Base-by-base conservation (phyloP, 1,140 invertebrate species). In the Nasonia giraulti region DNA sequence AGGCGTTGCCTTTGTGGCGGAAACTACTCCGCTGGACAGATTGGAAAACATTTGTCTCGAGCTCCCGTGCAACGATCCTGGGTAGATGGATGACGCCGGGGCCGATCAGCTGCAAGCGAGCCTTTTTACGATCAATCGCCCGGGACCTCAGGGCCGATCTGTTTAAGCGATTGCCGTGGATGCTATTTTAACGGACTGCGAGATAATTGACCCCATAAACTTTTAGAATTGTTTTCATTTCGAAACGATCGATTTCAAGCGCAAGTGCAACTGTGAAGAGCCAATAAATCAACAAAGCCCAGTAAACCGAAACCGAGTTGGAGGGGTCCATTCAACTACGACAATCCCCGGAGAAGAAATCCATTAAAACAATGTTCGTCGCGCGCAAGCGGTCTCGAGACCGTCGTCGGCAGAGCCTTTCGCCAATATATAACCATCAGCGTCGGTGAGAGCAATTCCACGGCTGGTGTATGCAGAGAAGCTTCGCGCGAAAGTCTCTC, bases 1-100 rank as follows among this genome's bases (percentile, higher is more conserved):
- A 85, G 86, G 86, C 89, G 90, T 87, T 90, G 88, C 89, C 87
- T 90, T 91, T 90, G 88, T 90, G 83, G 87, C 84, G 82, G 84
- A 89, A 85, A 88, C 1, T 27, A 1, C 47, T 73, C 73, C 47
- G n/a, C 47, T 37, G 85, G 90, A 91, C 89, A 87, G 88, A 90
- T 91, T 90, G 88, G 87, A 89, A 90, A 91, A 89, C 89, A 89
- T 90, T 91, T 89, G 89, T 89, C 88, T 76, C 33, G 44, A n/a
- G 71, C 84, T 37, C 80, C 27, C 71, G 69, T 69, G 8, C 37
- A 27, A n/a, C 33, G 17, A 47, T 37, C 80, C 7, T 4, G 71
- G 31, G 20, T 37, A 68, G 83, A 76, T 83, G 81, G 81, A 76
- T 83, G 62, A 69, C 62, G 68, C n/a, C 4, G n/a, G 23, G 3